Evolutionary conservation across 2,113 vertebrate genomes (phyloP).

Genomic region (Monopterus albus): DNA sequence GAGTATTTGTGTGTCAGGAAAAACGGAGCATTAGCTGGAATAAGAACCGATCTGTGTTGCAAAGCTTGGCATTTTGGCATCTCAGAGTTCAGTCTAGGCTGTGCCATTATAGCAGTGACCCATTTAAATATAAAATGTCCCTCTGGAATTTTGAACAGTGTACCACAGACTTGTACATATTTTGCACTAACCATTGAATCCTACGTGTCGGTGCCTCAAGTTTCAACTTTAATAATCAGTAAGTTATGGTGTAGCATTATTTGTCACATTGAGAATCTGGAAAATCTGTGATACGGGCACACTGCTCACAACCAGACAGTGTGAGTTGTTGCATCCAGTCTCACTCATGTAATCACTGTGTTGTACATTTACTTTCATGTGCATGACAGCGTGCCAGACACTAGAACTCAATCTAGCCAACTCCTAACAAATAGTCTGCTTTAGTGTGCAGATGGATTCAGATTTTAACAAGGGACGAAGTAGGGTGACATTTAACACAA

Average conservation of each 20-base stretch:
- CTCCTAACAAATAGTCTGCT: background rate
- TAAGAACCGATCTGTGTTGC: background rate
- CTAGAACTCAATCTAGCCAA: background rate
- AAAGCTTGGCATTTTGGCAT: background rate
- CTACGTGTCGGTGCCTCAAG: background rate
- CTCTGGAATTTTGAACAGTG: background rate
- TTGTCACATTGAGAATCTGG: background rate
- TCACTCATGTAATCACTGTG: background rate
- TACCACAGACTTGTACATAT: background rate
- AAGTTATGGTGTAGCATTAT: background rate
- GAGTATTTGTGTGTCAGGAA: constrained; percentile 74
- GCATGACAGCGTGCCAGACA: background rate
- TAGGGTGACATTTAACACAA: background rate
- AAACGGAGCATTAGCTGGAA: background rate
- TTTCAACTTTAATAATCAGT: background rate
- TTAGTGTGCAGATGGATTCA: background rate
- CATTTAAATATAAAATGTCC: background rate
- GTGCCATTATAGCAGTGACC: constrained; percentile 16
- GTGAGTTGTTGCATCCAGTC: background rate
- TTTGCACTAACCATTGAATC: background rate
- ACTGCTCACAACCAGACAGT: background rate
- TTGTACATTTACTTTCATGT: background rate
- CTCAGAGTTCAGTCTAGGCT: background rate
- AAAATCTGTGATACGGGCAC: background rate
- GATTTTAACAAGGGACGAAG: background rate